Percentiles rank a stretch among this genome's conserved stretches.
Evolutionary conservation across 2,888 invertebrate species (phyloP).

Genomic region (Anaspis maculata): DNA sequence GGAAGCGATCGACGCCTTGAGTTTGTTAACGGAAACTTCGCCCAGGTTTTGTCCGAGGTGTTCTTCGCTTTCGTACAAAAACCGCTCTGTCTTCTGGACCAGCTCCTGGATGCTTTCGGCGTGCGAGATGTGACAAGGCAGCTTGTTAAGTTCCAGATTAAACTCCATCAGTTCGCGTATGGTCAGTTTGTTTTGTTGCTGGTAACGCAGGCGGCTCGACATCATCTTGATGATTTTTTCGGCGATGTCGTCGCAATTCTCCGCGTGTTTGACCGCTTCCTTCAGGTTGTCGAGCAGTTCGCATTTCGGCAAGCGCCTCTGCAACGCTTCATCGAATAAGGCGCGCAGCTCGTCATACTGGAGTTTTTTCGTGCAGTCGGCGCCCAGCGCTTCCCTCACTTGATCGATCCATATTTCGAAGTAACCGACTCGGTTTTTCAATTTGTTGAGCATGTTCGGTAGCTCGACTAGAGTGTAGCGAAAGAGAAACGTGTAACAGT

Average conservation of each 20-base stretch:
- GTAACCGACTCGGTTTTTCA: slow-evolving; percentile 81
- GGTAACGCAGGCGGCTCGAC: slow-evolving; percentile 65
- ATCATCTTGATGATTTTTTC: slow-evolving; percentile 84
- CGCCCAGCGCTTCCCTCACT: slow-evolving; percentile 77
- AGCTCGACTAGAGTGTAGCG: slow-evolving; percentile 94
- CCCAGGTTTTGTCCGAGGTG: slow-evolving; percentile 48
- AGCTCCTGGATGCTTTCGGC: slow-evolving; percentile 70
- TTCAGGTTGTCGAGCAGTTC: slow-evolving; percentile 61
- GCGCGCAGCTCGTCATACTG: slow-evolving; percentile 62
- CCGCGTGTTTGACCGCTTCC: slow-evolving; percentile 78
- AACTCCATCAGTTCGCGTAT: slow-evolving; percentile 83
- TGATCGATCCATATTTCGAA: slow-evolving; percentile 87
- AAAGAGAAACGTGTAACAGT: slow-evolving; percentile 67
- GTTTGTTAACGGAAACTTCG: slow-evolving; percentile 46
- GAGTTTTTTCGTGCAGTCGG: slow-evolving; percentile 59
- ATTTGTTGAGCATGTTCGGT: slow-evolving; percentile 76
- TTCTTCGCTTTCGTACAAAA: slow-evolving; percentile 62
- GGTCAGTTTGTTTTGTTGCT: slow-evolving; percentile 80
- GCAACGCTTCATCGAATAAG: slow-evolving; percentile 63
- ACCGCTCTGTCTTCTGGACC: slow-evolving; percentile 64
- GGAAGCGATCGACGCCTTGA: slow-evolving; percentile 71
- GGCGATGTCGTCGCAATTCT: slow-evolving; percentile 85
- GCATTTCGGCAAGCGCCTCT: slow-evolving; percentile 66
- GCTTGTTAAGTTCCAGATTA: slow-evolving; percentile 76
- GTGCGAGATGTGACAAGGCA: slow-evolving; percentile 82